Evolutionary conservation across 2,888 invertebrate genomes (phyloP), one percentile per base, ranked within the genome.

Genomic region (Xanthorhoe designata): DNA sequence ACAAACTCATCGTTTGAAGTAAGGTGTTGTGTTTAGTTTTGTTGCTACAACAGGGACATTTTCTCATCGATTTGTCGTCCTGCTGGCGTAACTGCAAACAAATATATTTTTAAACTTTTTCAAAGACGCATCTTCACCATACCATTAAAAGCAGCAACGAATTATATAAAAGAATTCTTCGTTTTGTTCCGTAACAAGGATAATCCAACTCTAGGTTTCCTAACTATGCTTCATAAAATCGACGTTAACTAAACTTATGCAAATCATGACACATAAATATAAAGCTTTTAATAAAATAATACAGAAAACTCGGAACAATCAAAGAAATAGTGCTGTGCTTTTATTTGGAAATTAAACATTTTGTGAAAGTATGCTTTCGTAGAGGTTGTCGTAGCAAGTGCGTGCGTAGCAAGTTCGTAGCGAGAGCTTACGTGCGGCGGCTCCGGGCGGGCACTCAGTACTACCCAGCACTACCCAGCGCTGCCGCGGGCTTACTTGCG

Each of bases 351-450:
- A 52, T 51, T 9, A 51, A 49, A 56, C 18, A 61, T 35, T 55
- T 4, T 50, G 18, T 51, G 13, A 24, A 60, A 69, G 62, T 54
- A 53, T 56, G 59, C 47, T 66, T 66, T 64, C 59, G 71, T 59
- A 64, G 75, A 62, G 70, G 60, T 60, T 61, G 71, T 57, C 70
- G 74, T 73, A 70, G 71, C 70, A 68, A 72, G 79, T 86, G 86
- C 86, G 88, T 90, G 90, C 84, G 87, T 86, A 80, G 80, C 78
- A 82, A 84, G 81, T 85, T 84, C 76, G 81, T 84, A 82, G 83
- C 79, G 76, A 77, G 77, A 83, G 84, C 91, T 92, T 91, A 93
- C 92, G 92, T 92, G 92, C 89, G 90, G 71, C 86, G 79, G 77
- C 85, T 88, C 77, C 92, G 90, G 86, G 84, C 87, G 80, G 88